Percentiles rank a stretch among this genome's conserved stretches.
Conservation (phyloP, 1,140 invertebrate species). For the Hyposmocoma kahamanoa region DNA sequence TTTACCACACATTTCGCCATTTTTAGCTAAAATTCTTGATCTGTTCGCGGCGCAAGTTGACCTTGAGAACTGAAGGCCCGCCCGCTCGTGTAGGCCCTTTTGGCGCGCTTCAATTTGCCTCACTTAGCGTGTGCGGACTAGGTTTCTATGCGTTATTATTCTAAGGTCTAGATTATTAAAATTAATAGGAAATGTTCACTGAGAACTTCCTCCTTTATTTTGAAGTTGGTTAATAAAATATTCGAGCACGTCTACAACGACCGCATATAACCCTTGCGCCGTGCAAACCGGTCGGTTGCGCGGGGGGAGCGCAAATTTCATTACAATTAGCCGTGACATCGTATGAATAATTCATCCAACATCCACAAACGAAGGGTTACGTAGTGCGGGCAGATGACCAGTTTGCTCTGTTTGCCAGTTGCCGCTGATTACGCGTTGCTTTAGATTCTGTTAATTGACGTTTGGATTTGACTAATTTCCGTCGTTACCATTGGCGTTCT, state of each 20-base stretch:
- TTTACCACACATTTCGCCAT: no score
- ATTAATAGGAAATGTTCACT: not conserved
- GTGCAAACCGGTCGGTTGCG: constrained; percentile 11
- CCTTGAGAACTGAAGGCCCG: no score
- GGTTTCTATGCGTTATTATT: not conserved
- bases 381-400: constrained; percentile 58
- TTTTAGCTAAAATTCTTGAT: no score
- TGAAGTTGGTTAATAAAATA: not conserved
- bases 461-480: no score
- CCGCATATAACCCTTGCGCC: constrained; percentile 1
- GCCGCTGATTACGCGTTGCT: not conserved
- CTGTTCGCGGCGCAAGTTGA: no score
- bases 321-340: constrained; percentile 67
- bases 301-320: constrained; percentile 64
- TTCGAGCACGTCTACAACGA: not conserved
- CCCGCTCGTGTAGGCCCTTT: no score
- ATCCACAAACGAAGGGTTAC: no score
- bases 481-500: no score
- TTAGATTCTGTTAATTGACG: no score
- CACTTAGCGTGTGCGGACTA: no score
- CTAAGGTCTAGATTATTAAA: not conserved
- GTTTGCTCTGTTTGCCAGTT: constrained; percentile 30
- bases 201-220: no score
- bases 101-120: no score
- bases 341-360: constrained; percentile 65